A percentile compares a stretch with the other conserved stretches of the same genome.
phyloP scores from a whole-genome alignment of 1,140 invertebrate genomes.

The Aethina tumida region DNA sequence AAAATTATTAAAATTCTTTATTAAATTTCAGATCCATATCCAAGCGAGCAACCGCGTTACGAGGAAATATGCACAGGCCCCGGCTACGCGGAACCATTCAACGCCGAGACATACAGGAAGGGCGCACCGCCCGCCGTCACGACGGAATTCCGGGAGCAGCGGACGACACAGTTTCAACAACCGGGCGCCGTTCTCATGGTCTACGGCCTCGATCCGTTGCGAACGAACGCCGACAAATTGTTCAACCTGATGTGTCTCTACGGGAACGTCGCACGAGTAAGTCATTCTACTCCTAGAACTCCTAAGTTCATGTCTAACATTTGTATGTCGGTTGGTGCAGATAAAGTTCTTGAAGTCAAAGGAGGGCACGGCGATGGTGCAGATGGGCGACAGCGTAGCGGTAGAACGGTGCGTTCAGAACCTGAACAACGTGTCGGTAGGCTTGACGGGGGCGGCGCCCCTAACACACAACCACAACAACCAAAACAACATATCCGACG shows the following conservation, averaged over 20 bases:
- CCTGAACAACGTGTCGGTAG: slow-evolving; percentile 86
- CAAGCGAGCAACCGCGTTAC: slow-evolving; percentile 30
- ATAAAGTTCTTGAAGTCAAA: slow-evolving; percentile 98
- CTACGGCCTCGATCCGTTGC: slow-evolving; percentile 87
- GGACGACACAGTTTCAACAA: slow-evolving; percentile 40
- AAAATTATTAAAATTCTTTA: no score
- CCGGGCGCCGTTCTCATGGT: slow-evolving; percentile 95
- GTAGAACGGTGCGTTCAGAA: slow-evolving; percentile 91
- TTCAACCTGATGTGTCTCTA: slow-evolving; percentile 99
- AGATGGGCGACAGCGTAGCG: slow-evolving; percentile 93
- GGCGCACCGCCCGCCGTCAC: slow-evolving; percentile 19
- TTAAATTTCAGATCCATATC: slow-evolving; percentile 32
- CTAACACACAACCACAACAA: slow-evolving; percentile 22
- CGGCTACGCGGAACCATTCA: slow-evolving; percentile 34
- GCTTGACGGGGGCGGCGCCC: slow-evolving; percentile 37
- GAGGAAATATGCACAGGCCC: slow-evolving; percentile 31
- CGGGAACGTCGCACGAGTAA: slow-evolving; percentile 93
- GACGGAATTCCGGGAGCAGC: slow-evolving; percentile 25
- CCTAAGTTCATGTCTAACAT: slow-evolving; percentile 3
- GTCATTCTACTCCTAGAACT: no score
- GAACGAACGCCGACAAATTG: slow-evolving; percentile 92
- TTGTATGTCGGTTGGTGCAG: slow-evolving; percentile 48
- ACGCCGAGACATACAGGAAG: slow-evolving; percentile 31
- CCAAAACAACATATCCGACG: no score
- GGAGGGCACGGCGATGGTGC: slow-evolving; percentile 98